Evolutionary conservation across 2,797 vertebrate genomes (phyloP).

Genomic region (Sebastes hubbsi): DNA sequence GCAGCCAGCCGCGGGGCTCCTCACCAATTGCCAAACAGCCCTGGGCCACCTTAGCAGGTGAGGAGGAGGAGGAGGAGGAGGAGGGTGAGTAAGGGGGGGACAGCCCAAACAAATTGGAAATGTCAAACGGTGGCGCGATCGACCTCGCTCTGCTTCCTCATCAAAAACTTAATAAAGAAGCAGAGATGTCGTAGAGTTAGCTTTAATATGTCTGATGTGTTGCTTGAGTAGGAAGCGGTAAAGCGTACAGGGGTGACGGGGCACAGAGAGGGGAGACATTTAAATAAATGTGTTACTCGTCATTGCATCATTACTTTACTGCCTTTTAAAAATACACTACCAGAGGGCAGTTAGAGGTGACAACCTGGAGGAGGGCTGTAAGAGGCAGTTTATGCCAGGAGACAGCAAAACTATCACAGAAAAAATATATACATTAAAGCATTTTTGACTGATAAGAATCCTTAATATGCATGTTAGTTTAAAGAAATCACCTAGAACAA

Average conservation of each 20-base stretch:
- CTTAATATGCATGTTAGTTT: not conserved
- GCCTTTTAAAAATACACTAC: not conserved
- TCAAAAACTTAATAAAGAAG: constrained; percentile 5
- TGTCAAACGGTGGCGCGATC: not conserved
- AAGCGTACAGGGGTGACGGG: not conserved
- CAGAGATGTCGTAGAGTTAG: not conserved
- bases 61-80: not conserved
- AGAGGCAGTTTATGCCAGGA: not conserved
- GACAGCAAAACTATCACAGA: not conserved
- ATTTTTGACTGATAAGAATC: not conserved
- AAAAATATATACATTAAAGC: not conserved
- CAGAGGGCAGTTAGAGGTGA: constrained; percentile 13
- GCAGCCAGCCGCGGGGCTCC: constrained; percentile 28
- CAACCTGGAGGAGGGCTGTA: not conserved
- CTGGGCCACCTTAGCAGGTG: constrained; percentile 27
- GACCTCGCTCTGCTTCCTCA: not conserved
- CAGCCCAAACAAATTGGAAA: constrained; percentile 29
- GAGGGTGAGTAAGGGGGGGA: not conserved
- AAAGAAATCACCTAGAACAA: not conserved
- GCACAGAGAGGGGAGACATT: not conserved
- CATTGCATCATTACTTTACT: constrained; percentile 44
- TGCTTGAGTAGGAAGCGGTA: not conserved
- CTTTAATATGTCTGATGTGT: constrained; percentile 2
- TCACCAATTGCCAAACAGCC: constrained; percentile 20
- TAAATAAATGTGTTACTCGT: constrained; percentile 19